phyloP scores from a whole-genome alignment of 2,797 vertebrate genomes.

The Sebastes taczanowskii region DNA sequence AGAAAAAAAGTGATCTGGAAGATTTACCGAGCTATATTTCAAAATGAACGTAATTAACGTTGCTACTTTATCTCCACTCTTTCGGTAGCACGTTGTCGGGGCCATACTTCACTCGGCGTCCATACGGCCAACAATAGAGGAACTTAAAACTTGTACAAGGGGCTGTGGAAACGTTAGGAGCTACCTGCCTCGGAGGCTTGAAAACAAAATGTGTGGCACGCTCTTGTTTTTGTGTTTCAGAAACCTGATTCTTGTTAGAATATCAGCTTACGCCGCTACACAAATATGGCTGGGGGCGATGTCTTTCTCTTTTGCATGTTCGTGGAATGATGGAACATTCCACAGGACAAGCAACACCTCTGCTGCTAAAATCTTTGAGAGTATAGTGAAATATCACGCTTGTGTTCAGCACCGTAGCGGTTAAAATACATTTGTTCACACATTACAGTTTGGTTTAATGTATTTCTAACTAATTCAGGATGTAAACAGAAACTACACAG shows the following conservation, averaged over 20 bases:
- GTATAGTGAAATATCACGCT: constrained; percentile 3
- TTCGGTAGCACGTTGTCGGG: constrained; percentile 7
- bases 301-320: constrained; percentile 62
- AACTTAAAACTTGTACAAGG: constrained; percentile 54
- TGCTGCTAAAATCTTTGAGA: constrained; percentile 14
- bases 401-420: neutral
- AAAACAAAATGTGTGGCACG: constrained; percentile 71
- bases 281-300: constrained; percentile 65
- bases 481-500: neutral
- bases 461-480: neutral
- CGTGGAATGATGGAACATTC: constrained; percentile 72
- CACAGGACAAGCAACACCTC: constrained; percentile 52
- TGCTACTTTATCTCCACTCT: neutral
- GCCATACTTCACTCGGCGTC: constrained; percentile 37
- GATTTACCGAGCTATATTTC: constrained; percentile 25
- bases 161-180: constrained; percentile 52
- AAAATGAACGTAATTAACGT: constrained; percentile 31
- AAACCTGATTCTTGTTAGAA: constrained; percentile 80
- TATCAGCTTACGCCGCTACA: constrained; percentile 76
- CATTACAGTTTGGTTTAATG: neutral
- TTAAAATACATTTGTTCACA: neutral
- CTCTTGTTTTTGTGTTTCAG: constrained; percentile 76
- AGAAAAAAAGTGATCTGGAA: constrained; percentile 17
- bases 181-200: constrained; percentile 66
- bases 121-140: constrained; percentile 41